Evolutionary conservation across 2,888 invertebrate species (phyloP), one percentile per base, ranked within the genome.

Genomic region (Synanthedon vespiformis): DNA sequence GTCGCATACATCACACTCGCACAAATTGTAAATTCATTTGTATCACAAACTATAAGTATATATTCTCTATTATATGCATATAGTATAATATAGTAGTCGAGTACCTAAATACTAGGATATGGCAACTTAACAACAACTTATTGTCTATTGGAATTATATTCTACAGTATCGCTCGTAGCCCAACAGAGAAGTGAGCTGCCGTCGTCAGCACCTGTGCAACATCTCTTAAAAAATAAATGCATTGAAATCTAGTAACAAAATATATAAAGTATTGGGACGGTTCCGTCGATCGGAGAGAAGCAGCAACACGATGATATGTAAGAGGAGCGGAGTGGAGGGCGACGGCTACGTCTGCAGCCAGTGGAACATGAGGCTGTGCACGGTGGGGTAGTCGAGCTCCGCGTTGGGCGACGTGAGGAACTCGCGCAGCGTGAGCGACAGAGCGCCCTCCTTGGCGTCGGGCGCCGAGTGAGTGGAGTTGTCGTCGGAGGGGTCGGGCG

Each of bases 91-190:
- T 79, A 79, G 74, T 74, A 76, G 74, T 79, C 77, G 80, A 86
- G 83, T 85, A 83, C 83, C 85, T 86, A 83, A 82, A 77, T 72
- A 80, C 78, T 83, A 83, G 76, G 83, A 82, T 86, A 86, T 86
- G 86, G 85, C 86, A 86, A 86, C 82, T 83, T 83, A 86, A 79
- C 62, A 79, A 79, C 76, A 77, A 78, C 86, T 85, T 86, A 86
- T 86, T 86, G 84, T 86, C 85, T 86, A 86, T 67, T 84, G 85
- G 83, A 85, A 84, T 34, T 34, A 34, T 83, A 78, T 61, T 65
- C 68, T 72, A 72, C 55, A 54, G 69, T 34, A 34, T 34, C 34
- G 34, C 34, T 34, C 27, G 27, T 34, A 58, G 67, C 14, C 44
- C 44, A 44, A 18, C 3, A 18, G 3, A 22, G 22, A 22, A 22